Evolutionary conservation across 2,888 invertebrate species (phyloP).

Genomic region (Heliconius ismenius): DNA sequence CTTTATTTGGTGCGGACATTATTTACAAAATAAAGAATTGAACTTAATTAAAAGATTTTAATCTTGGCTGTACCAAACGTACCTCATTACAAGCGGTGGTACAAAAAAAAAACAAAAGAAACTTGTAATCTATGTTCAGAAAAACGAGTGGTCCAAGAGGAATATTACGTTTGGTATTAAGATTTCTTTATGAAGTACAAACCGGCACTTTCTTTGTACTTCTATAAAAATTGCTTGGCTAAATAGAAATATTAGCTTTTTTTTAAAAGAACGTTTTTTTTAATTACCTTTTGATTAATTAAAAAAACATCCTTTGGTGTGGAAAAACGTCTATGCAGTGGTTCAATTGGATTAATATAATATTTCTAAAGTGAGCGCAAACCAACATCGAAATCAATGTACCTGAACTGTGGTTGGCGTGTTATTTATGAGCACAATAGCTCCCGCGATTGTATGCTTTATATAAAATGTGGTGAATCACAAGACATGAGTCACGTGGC

Average conservation of each 20-base stretch:
- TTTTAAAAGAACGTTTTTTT: too few relatives aligned
- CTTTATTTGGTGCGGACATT: not conserved
- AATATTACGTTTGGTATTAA: constrained; percentile 25
- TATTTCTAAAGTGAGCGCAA: constrained; percentile 15
- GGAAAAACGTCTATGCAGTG: not conserved
- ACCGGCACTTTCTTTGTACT: constrained; percentile 1
- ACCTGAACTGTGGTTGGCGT: constrained; percentile 23
- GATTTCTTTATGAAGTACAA: constrained; percentile 23
- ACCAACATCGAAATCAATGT: constrained; percentile 17
- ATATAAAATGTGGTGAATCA: constrained; percentile 42
- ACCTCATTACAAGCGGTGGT: constrained; percentile 33
- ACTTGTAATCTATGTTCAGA: constrained; percentile 23
- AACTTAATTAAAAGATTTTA: constrained; percentile 39
- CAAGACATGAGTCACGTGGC: constrained; percentile 40
- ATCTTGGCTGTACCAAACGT: constrained; percentile 33
- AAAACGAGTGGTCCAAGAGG: constrained; percentile 14
- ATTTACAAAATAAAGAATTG: constrained; percentile 28
- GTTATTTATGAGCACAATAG: constrained; percentile 34
- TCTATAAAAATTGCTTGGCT: constrained; percentile 1
- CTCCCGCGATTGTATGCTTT: constrained; percentile 34
- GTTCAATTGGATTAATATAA: not conserved
- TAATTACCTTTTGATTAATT: not conserved
- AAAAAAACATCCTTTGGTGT: not conserved
- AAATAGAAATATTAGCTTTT: not conserved
- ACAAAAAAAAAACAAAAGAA: constrained; percentile 32